Evolutionary conservation across 2,797 vertebrate species (phyloP), one percentile per base, ranked within the genome.

Genomic region (Ispidina picta): DNA sequence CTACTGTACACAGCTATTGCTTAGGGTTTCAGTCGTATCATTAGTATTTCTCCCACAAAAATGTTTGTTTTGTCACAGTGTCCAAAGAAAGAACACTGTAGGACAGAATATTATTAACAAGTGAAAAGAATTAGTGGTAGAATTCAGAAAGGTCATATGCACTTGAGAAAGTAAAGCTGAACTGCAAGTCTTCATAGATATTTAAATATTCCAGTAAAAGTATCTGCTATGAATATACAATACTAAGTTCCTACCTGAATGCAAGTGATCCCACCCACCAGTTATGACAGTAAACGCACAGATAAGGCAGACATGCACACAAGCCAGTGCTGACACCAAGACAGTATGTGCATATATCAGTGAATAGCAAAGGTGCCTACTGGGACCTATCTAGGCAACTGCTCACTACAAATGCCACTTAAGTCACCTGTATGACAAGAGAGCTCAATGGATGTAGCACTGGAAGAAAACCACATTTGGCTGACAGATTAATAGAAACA

Each of bases 281-380:
- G 6, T 1, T 10, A 39, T 20, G 80, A 37, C 31, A 62, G 20
- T 18, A 62, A 41, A 51, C 31, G 46, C 25, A 43, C 46, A 62
- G 64, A 15, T 37, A 39, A 76, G 41, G 48, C n/a, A 84, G 51
- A 49, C 10, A 3, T 7, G 16, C 39, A 22, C 20, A 48, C 58
- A 49, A 66, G 51, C 26, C 44, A 22, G 43, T 3, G 8, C n/a
- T 41, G 46, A 23, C 31, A 18, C 29, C 21, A 37, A 60, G 31
- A 64, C 25, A 72, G 15, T 0, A 2, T 22, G 19, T 9, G 10
- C 20, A 6, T 11, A 29, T 0, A 0, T 39, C 28, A 5, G 23
- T 13, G 10, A 23, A 7, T 33, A 54, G 76, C n/a, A 48, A 15
- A 29, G 0, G 5, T 9, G 28, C 5, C 28, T 20, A 21, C 29